Percentiles rank a stretch among this genome's conserved stretches.
Evolutionary conservation across 2,888 invertebrate genomes (phyloP).

Genomic region (Drosophila maculinotata): DNA sequence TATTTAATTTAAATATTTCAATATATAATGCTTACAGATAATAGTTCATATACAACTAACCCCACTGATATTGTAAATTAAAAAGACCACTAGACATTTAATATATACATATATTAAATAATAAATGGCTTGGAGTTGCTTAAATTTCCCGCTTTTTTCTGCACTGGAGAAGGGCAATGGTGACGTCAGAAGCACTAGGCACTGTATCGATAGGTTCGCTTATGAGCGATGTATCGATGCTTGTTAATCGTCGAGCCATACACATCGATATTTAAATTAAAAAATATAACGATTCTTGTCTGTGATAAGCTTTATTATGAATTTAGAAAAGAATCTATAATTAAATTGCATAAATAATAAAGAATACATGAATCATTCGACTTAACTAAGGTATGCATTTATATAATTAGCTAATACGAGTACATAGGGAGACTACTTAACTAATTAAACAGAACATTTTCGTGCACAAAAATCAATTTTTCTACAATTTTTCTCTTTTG

Average conservation of each 20-base stretch:
- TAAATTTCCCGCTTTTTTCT: not conserved
- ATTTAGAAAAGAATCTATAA: constrained; percentile 62
- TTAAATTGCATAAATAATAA: constrained; percentile 72
- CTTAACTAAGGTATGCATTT: constrained; percentile 55
- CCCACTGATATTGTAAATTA: not conserved
- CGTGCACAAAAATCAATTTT: constrained; percentile 32
- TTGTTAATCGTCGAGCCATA: not conserved
- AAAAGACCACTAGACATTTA: too few species aligned
- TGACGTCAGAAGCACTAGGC: not conserved
- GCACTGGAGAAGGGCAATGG: not conserved
- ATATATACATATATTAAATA: not conserved
- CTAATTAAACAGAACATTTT: constrained; percentile 55
- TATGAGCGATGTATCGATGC: constrained; percentile 22
- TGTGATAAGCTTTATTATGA: constrained; percentile 64
- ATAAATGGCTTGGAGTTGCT: not conserved
- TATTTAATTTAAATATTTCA: not conserved
- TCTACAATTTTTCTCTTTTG: constrained; percentile 30
- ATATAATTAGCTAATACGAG: constrained; percentile 69
- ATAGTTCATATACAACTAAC: too few species aligned
- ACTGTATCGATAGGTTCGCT: constrained; percentile 17
- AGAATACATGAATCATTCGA: constrained; percentile 56
- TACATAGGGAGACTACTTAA: constrained; percentile 64
- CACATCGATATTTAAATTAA: constrained; percentile 10
- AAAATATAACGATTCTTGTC: constrained; percentile 7
- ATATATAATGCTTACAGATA: too few species aligned